Evolutionary conservation across 2,888 invertebrate species (phyloP).

Genomic region (Chaetoderma sp.): DNA sequence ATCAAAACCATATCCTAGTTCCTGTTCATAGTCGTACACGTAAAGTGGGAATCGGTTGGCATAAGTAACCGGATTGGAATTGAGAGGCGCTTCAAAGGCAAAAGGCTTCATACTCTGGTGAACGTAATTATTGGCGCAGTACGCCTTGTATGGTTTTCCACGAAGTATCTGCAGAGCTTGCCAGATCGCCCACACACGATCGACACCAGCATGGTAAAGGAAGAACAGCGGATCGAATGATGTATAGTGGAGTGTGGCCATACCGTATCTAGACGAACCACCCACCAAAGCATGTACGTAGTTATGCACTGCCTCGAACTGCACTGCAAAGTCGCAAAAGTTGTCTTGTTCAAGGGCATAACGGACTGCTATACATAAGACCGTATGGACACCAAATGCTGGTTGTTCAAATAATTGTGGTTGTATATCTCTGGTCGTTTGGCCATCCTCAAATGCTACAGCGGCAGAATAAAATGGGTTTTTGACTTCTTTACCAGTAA

Average conservation of each 20-base stretch:
- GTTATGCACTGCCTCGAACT: constrained; percentile 28
- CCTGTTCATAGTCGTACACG: constrained; percentile 37
- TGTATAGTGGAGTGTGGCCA: constrained; percentile 28
- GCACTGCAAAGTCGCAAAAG: constrained; percentile 40
- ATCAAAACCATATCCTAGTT: constrained; percentile 35
- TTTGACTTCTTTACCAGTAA: constrained; percentile 7
- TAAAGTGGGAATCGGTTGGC: constrained; percentile 28
- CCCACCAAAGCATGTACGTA: constrained; percentile 22
- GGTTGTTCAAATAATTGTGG: constrained; percentile 22
- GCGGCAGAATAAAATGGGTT: constrained; percentile 36
- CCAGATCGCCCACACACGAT: constrained; percentile 33
- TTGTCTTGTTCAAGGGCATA: constrained; percentile 36
- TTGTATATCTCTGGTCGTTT: constrained; percentile 21
- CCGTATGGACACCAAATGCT: constrained; percentile 32
- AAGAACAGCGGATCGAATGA: constrained; percentile 28
- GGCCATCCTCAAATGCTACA: constrained; percentile 23
- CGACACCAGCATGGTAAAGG: constrained; percentile 25
- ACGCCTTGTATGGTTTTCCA: constrained; percentile 30
- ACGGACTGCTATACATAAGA: constrained; percentile 31
- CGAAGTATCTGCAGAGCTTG: constrained; percentile 32
- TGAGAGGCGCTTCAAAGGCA: constrained; percentile 34
- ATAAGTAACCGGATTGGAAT: constrained; percentile 34
- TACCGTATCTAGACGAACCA: constrained; percentile 16
- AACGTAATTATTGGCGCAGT: constrained; percentile 35
- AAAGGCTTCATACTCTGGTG: constrained; percentile 35